Conservation (phyloP, 2,113 vertebrate genomes). For the Calonectris borealis region DNA sequence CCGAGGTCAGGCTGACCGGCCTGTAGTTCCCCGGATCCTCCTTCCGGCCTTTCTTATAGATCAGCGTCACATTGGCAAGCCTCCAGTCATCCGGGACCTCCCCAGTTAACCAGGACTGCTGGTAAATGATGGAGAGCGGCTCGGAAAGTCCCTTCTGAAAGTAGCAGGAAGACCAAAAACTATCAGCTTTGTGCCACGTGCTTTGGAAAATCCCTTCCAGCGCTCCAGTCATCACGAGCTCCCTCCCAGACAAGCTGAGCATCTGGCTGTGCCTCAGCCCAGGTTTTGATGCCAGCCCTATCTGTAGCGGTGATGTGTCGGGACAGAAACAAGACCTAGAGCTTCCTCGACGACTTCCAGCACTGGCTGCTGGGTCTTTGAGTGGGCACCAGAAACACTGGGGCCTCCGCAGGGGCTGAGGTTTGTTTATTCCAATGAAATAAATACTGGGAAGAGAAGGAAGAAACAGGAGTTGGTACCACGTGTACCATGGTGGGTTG, state of each 20-base stretch:
- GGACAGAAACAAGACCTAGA: background rate
- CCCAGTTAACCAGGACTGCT: too few species aligned
- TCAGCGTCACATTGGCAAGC: too few species aligned
- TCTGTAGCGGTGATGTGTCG: background rate
- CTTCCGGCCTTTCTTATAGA: too few species aligned
- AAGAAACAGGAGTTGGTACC: background rate
- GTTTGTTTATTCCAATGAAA: background rate
- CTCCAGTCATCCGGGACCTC: too few species aligned
- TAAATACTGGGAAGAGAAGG: background rate
- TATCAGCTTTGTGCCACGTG: background rate
- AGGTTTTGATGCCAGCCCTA: background rate
- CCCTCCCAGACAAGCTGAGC: background rate
- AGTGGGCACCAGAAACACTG: background rate
- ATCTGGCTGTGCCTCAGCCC: background rate
- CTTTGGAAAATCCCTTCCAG: slow-evolving; percentile 19
- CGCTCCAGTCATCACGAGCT: background rate
- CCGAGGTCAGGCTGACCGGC: too few species aligned
- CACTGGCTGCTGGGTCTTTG: background rate
- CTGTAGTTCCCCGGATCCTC: too few species aligned
- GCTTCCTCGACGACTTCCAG: background rate
- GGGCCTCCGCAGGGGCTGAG: background rate
- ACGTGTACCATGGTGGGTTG: background rate
- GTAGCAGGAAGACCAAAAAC: background rate
- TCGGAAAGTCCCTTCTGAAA: background rate
- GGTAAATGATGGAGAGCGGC: too few species aligned